Conservation (phyloP, 2,113 vertebrate species). For the Platysteira castanea region DNA sequence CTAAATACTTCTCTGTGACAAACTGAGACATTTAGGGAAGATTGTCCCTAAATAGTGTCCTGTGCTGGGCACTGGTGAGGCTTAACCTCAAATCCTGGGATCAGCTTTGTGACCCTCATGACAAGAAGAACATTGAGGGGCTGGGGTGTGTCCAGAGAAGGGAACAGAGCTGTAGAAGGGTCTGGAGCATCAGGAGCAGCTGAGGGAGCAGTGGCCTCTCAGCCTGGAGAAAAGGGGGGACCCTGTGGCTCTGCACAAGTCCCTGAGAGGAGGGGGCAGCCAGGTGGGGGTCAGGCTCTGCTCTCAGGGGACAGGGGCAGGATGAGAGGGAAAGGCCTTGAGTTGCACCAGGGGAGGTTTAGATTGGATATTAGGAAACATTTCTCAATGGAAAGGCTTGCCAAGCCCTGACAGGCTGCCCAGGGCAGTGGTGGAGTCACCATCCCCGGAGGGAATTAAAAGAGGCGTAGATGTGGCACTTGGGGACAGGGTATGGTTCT, state of each 20-base stretch:
- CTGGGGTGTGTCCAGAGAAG: accelerated
- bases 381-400: neutral
- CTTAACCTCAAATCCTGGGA: accelerated
- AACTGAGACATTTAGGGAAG: neutral
- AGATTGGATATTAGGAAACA: neutral
- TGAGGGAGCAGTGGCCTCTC: neutral
- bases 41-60: too few species aligned
- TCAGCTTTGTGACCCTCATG: neutral
- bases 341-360: neutral
- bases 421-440: neutral
- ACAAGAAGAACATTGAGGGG: neutral
- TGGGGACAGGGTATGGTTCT: neutral
- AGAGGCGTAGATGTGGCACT: neutral
- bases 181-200: accelerated
- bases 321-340: neutral
- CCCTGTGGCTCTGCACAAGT: neutral
- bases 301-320: neutral
- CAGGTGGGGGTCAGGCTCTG: accelerated
- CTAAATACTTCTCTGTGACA: neutral
- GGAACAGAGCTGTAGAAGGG: neutral
- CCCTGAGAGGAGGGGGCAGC: neutral
- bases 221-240: neutral
- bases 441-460: neutral
- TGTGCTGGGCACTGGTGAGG: neutral
- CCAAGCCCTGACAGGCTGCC: neutral